Percentiles rank a stretch among this genome's conserved stretches.
Conservation (phyloP, 2,888 invertebrate genomes). For the Nemotelus pantherinus region DNA sequence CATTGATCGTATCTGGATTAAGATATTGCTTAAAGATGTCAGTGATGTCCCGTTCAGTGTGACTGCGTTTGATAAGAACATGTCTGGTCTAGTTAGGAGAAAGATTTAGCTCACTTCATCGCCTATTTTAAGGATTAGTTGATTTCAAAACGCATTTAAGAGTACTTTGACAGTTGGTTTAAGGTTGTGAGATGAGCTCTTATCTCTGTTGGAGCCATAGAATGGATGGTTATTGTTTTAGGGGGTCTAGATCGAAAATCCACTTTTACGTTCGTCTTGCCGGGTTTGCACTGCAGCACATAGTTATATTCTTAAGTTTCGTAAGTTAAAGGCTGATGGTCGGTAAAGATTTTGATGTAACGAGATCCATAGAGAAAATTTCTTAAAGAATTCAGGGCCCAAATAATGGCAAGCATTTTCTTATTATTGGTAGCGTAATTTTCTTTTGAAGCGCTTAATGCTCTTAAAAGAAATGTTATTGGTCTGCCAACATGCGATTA, state of each 20-base stretch:
- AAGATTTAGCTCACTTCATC: no score
- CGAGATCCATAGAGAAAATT: background rate
- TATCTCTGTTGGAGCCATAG: no score
- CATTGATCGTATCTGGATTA: conserved; percentile 37
- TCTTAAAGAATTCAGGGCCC: background rate
- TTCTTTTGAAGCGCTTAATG: background rate
- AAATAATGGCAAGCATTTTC: conserved; percentile 15
- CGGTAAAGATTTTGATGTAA: background rate
- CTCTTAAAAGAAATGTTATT: background rate
- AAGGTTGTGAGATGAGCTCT: no score
- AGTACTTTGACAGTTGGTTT: no score
- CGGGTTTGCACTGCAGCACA: no score
- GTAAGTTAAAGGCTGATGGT: background rate
- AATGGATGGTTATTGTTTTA: no score
- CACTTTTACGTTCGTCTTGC: no score
- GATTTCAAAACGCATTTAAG: no score
- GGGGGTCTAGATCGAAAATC: no score
- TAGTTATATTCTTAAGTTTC: no score
- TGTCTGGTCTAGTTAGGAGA: no score
- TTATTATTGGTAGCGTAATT: background rate
- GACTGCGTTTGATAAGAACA: background rate
- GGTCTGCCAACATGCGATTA: background rate
- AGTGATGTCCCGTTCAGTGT: background rate
- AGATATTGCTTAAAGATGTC: conserved; percentile 2
- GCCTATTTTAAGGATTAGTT: no score